phyloP scores from a whole-genome alignment of 2,888 invertebrate genomes.

The Chrysina gloriosa region DNA sequence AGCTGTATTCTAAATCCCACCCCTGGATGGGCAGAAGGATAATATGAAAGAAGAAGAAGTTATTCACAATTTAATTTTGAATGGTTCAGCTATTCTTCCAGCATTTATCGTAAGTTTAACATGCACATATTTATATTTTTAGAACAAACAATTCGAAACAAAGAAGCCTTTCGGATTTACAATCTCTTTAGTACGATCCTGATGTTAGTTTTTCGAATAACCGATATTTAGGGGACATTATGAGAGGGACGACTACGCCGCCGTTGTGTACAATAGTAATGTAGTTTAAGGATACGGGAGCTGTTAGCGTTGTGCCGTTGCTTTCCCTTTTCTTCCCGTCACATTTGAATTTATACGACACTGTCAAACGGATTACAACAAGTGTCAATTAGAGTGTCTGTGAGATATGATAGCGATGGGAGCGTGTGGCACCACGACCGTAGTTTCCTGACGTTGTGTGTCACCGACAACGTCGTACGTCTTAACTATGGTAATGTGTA shows the following conservation, averaged over 20 bases:
- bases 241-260: background rate
- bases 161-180: too few relatives aligned
- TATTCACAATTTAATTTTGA: too few relatives aligned
- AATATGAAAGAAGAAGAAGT: too few relatives aligned
- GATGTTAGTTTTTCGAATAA: background rate
- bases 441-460: conserved; percentile 16
- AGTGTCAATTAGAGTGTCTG: conserved; percentile 58
- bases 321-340: conserved; percentile 38
- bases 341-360: conserved; percentile 63
- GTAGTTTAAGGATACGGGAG: background rate
- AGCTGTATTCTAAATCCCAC: too few relatives aligned
- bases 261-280: too few relatives aligned
- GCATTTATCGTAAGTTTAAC: too few relatives aligned
- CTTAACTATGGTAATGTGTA: conserved; percentile 36
- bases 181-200: background rate
- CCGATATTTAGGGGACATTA: background rate
- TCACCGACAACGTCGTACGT: conserved; percentile 29
- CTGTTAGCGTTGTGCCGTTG: background rate
- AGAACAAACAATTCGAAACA: too few relatives aligned
- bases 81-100: too few relatives aligned
- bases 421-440: background rate
- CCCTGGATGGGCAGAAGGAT: too few relatives aligned
- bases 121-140: too few relatives aligned
- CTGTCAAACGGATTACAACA: conserved; percentile 61
- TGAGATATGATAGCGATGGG: conserved; percentile 54